phyloP scores from a whole-genome alignment of 2,888 invertebrate species.

The Thelaira solivaga region DNA sequence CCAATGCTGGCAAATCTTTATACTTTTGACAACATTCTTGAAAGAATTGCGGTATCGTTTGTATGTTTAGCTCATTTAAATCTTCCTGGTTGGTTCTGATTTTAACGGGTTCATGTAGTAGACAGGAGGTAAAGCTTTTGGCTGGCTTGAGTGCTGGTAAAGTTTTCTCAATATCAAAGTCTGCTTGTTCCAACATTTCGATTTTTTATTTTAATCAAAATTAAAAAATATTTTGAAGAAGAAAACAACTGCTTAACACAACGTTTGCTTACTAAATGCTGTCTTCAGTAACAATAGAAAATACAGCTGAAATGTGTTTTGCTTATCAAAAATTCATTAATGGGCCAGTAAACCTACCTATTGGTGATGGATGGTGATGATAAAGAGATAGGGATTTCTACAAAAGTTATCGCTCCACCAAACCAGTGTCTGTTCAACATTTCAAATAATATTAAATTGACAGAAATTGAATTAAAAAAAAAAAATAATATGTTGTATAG shows the following conservation, averaged over 20 bases:
- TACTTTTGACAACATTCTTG: conserved; percentile 80
- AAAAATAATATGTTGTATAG: too few relatives aligned
- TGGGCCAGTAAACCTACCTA: too few relatives aligned
- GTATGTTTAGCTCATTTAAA: conserved; percentile 79
- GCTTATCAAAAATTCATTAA: conserved; percentile 29
- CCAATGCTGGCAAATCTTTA: conserved; percentile 82
- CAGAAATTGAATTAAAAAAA: too few relatives aligned
- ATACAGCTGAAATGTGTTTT: background rate
- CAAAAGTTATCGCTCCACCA: too few relatives aligned
- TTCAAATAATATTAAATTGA: too few relatives aligned
- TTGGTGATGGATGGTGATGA: too few relatives aligned
- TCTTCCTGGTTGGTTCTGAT: conserved; percentile 79
- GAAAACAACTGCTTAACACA: background rate
- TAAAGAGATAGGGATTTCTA: too few relatives aligned
- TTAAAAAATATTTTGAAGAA: background rate
- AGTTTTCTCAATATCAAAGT: background rate
- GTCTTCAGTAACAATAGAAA: background rate
- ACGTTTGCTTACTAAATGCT: background rate
- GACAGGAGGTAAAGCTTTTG: conserved; percentile 79
- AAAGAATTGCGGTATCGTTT: conserved; percentile 86
- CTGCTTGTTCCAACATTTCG: conserved; percentile 20
- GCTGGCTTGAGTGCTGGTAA: conserved; percentile 79
- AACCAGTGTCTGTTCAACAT: too few relatives aligned
- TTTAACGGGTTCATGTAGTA: conserved; percentile 81
- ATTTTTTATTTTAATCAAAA: background rate